Conservation (phyloP, 2,113 vertebrate genomes). For the Lycaon pictus region DNA sequence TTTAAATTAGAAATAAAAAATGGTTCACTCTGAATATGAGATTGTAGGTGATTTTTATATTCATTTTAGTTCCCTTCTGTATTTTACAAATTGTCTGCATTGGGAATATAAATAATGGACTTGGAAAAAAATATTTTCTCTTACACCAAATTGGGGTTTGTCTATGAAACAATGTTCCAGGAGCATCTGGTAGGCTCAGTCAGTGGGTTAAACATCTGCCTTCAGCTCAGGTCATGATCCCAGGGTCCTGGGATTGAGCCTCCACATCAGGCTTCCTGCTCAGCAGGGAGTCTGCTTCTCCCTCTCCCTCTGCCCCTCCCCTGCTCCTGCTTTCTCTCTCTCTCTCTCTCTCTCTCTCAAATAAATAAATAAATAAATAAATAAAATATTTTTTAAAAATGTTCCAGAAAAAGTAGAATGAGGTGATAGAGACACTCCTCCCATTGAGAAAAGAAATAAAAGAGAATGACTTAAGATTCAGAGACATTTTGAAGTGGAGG, state of each 20-base stretch:
- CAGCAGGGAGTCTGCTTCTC: neutral
- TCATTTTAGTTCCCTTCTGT: neutral
- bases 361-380: neutral
- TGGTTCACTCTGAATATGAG: neutral
- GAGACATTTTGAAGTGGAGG: neutral
- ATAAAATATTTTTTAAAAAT: neutral
- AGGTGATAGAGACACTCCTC: neutral
- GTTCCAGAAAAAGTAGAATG: neutral
- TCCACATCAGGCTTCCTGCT: neutral
- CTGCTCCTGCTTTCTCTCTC: neutral
- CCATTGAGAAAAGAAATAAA: neutral
- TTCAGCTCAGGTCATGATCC: neutral
- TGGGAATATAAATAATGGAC: neutral
- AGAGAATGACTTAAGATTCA: neutral
- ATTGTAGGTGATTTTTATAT: neutral
- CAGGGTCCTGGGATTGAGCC: neutral
- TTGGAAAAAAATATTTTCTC: neutral
- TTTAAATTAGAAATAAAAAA: neutral
- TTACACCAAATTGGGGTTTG: neutral
- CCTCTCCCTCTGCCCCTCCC: neutral
- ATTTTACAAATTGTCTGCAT: neutral
- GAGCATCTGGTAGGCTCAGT: no score
- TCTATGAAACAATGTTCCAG: neutral
- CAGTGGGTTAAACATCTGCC: neutral
- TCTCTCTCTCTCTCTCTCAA: neutral